Conservation (phyloP, 2,888 invertebrate species). For the Drosophila kambysellisi region DNA sequence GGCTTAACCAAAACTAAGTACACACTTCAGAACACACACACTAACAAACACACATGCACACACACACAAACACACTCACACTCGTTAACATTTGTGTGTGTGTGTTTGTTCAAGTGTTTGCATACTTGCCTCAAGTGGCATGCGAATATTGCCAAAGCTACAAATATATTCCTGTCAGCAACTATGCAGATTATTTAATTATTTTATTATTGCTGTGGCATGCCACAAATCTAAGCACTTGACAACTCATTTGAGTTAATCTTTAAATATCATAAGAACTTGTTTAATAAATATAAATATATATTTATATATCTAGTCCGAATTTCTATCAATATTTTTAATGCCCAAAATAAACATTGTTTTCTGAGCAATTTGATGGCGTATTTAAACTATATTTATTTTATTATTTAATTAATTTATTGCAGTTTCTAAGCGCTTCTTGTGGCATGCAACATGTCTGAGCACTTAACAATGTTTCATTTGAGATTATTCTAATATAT, state of each 20-base stretch:
- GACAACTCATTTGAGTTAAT: neutral
- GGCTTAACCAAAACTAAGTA: constrained; percentile 72
- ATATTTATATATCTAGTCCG: no score
- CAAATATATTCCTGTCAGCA: neutral
- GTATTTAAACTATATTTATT: constrained; percentile 17
- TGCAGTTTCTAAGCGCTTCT: neutral
- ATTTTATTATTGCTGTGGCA: neutral
- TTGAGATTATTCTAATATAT: neutral
- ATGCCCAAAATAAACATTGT: no score
- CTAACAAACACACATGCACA: constrained; percentile 15
- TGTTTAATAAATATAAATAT: neutral
- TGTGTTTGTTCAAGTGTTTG: constrained; percentile 33
- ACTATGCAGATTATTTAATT: constrained; percentile 37
- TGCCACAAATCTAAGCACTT: neutral
- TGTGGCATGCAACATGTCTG: neutral
- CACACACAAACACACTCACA: constrained; percentile 4
- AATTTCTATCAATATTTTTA: no score
- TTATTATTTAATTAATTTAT: no score
- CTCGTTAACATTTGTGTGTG: constrained; percentile 27
- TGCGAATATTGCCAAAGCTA: constrained; percentile 34
- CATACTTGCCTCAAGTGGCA: constrained; percentile 42
- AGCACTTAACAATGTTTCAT: neutral
- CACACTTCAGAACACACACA: constrained; percentile 19
- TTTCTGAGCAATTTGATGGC: no score
- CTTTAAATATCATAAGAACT: neutral